A percentile compares a stretch with the other conserved stretches of the same genome.
phyloP scores from a whole-genome alignment of 2,113 vertebrate species.

The Indicator maculatus region DNA sequence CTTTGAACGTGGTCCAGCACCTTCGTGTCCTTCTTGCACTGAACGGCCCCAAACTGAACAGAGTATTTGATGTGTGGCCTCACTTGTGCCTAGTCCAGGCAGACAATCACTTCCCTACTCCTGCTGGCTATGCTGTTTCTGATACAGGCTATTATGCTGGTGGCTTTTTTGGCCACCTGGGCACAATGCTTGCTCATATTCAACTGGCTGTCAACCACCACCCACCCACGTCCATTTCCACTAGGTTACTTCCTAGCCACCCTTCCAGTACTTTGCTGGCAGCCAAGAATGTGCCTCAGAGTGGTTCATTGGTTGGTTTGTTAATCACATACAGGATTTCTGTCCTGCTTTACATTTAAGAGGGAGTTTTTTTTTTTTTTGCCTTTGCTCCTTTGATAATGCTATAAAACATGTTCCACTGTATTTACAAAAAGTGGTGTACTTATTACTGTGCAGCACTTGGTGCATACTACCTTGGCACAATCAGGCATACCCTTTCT shows the following conservation, averaged over 20 bases:
- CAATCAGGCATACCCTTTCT: background rate
- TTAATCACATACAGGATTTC: background rate
- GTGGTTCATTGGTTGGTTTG: background rate
- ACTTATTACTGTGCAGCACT: background rate
- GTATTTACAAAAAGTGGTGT: background rate
- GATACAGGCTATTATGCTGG: background rate
- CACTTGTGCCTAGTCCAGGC: background rate
- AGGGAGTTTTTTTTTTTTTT: background rate
- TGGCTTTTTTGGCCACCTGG: background rate
- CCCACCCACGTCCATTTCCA: background rate
- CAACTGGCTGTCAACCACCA: fast-evolving
- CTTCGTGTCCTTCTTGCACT: background rate
- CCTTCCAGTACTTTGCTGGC: background rate
- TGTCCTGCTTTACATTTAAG: background rate
- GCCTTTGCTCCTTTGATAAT: background rate
- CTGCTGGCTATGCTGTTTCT: background rate
- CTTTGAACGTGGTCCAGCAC: background rate
- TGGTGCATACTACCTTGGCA: background rate
- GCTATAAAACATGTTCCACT: background rate
- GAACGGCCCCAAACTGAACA: background rate
- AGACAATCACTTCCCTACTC: fast-evolving
- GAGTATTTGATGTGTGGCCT: fast-evolving
- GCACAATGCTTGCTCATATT: background rate
- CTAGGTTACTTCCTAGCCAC: background rate
- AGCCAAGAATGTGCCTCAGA: fast-evolving